phyloP scores from a whole-genome alignment of 2,797 vertebrate species.

The Pseudomugil tenellus region DNA sequence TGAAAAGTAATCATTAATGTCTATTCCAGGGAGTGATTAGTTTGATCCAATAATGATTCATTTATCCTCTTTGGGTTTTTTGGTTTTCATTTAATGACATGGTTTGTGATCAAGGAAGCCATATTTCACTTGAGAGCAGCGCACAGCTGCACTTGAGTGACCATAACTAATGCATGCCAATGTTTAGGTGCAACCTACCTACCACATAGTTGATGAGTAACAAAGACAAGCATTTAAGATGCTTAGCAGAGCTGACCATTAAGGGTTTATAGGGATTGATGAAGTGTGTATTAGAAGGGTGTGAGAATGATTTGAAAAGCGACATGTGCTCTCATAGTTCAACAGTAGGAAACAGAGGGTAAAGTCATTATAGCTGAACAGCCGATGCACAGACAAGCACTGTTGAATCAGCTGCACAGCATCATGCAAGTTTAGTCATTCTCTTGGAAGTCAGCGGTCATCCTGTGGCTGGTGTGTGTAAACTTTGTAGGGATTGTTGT shows the following conservation, averaged over 20 bases:
- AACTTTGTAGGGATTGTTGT: constrained; percentile 5
- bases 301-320: constrained; percentile 63
- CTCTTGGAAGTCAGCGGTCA: constrained; percentile 19
- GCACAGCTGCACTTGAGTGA: constrained; percentile 38
- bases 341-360: constrained; percentile 65
- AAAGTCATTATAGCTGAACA: constrained; percentile 65
- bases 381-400: constrained; percentile 20
- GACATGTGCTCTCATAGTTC: constrained; percentile 36
- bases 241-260: constrained; percentile 56
- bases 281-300: constrained; percentile 59
- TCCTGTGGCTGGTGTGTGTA: neutral
- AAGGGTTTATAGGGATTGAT: constrained; percentile 42
- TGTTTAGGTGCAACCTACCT: constrained; percentile 52
- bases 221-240: constrained; percentile 60
- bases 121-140: constrained; percentile 56
- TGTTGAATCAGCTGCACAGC: constrained; percentile 53
- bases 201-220: constrained; percentile 56
- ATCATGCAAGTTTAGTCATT: constrained; percentile 27
- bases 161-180: constrained; percentile 49
- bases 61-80: constrained; percentile 51
- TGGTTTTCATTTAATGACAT: constrained; percentile 62
- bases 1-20: constrained; percentile 43
- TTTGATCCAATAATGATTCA: constrained; percentile 63
- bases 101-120: constrained; percentile 55
- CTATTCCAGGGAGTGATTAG: constrained; percentile 45